Conservation (phyloP, 2,113 vertebrate genomes). For the Lampris megalopsis region DNA sequence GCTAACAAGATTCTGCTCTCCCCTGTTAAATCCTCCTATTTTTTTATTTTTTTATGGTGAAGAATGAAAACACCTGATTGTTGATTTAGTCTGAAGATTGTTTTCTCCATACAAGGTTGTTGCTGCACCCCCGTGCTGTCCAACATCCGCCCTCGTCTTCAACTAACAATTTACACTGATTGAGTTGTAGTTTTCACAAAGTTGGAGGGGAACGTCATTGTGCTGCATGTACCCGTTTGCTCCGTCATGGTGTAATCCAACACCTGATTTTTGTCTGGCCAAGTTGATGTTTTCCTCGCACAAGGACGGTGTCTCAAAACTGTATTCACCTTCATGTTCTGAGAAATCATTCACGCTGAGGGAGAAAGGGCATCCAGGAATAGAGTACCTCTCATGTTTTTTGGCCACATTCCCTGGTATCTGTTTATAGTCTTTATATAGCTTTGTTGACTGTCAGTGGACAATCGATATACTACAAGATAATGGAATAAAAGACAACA, state of each 20-base stretch:
- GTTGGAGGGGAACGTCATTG: slow-evolving; percentile 5
- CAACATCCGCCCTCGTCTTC: not conserved
- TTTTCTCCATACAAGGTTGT: not conserved
- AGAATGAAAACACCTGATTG: slow-evolving; percentile 10
- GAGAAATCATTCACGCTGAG: too few species aligned
- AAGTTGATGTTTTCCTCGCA: slow-evolving; percentile 14
- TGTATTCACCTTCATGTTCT: too few species aligned
- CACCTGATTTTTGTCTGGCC: slow-evolving; percentile 33
- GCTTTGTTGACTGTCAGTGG: not conserved
- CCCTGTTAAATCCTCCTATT: slow-evolving; percentile 23
- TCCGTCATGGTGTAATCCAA: slow-evolving; percentile 11
- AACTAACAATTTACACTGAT: not conserved
- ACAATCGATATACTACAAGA: too few species aligned
- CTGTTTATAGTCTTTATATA: not conserved
- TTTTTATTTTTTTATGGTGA: slow-evolving; percentile 31
- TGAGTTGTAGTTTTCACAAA: slow-evolving; percentile 23
- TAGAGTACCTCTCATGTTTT: not conserved
- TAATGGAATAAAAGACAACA: not conserved
- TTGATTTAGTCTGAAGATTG: slow-evolving; percentile 17
- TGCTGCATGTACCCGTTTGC: not conserved
- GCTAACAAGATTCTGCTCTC: slow-evolving; percentile 64
- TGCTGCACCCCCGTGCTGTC: not conserved
- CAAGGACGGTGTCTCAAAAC: not conserved
- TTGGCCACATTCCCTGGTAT: not conserved
- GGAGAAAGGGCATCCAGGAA: too few species aligned